Conservation (phyloP, 2,888 invertebrate species). For the Mimachlamys varia region DNA sequence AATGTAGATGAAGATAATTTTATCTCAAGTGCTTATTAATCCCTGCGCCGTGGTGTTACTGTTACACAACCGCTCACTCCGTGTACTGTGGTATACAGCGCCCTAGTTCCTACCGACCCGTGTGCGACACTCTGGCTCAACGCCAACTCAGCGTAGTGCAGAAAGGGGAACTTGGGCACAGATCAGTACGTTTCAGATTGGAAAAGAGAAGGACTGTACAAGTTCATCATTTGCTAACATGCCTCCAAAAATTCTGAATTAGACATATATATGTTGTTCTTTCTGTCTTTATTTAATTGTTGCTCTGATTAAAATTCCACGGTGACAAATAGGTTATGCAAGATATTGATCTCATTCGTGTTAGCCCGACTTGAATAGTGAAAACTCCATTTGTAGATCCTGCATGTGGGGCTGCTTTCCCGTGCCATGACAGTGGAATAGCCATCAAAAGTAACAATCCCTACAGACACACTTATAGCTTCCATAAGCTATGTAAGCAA, state of each 20-base stretch:
- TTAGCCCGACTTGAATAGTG: no score
- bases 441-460: no score
- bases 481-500: no score
- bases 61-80: neutral
- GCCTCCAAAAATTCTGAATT: no score
- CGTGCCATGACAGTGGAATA: no score
- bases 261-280: no score
- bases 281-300: neutral
- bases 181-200: no score
- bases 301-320: neutral
- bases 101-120: slow-evolving; percentile 31
- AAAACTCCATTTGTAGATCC: no score
- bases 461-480: no score
- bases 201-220: no score
- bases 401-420: no score
- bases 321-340: neutral
- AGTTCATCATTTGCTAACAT: no score
- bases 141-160: neutral
- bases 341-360: neutral
- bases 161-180: neutral
- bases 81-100: neutral
- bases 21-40: neutral
- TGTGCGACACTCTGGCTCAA: neutral
- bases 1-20: neutral
- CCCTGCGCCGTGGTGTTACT: neutral